phyloP scores from a whole-genome alignment of 1,140 invertebrate species.

The Chironomus striatipennis region DNA sequence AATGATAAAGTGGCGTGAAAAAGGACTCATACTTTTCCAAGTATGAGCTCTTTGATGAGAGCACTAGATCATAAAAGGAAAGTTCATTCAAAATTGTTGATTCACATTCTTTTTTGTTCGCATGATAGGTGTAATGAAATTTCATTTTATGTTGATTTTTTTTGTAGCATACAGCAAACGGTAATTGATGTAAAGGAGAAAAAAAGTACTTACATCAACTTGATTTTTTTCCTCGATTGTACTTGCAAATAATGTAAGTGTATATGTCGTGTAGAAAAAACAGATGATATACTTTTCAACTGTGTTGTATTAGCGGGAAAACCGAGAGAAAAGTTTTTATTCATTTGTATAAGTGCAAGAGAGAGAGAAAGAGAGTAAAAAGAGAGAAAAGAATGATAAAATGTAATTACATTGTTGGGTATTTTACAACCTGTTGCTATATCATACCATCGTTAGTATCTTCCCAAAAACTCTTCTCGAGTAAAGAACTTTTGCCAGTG shows the following conservation, averaged over 20 bases:
- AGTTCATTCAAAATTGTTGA: too few species aligned
- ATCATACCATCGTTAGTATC: neutral
- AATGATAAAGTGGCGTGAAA: too few species aligned
- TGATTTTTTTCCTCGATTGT: slow-evolving; percentile 2
- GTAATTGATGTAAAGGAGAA: too few species aligned
- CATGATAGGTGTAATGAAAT: too few species aligned
- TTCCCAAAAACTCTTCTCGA: neutral
- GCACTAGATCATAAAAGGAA: too few species aligned
- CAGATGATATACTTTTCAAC: neutral
- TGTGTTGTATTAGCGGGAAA: neutral
- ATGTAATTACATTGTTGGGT: neutral
- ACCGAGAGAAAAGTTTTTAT: neutral
- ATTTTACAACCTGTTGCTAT: slow-evolving; percentile 17
- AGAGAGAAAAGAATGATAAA: neutral
- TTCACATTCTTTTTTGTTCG: too few species aligned
- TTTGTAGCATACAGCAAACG: too few species aligned
- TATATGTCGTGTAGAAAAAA: neutral
- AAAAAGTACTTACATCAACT: slow-evolving; percentile 10
- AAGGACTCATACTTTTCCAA: too few species aligned
- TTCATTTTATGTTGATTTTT: too few species aligned
- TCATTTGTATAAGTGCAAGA: neutral
- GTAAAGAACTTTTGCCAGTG: neutral
- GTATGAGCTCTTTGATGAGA: too few species aligned
- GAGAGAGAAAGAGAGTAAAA: neutral
- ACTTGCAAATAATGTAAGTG: neutral